Evolutionary conservation across 2,113 vertebrate species (phyloP), one percentile per base, ranked within the genome.

Genomic region (Scortum barcoo): DNA sequence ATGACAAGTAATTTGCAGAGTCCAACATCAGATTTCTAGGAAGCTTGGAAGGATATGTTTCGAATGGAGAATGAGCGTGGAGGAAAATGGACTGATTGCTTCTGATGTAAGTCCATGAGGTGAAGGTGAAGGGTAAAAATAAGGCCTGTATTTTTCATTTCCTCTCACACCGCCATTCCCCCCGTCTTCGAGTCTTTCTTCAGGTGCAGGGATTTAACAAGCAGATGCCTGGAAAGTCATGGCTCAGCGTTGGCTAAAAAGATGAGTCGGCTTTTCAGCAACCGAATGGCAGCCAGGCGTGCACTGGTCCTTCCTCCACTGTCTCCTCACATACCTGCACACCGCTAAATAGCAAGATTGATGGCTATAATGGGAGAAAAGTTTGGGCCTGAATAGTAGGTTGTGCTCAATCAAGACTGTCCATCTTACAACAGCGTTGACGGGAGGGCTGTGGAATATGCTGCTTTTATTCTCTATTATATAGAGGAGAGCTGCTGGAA

Each of bases 1-100:
- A 91, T 92, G 85, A 88, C 84, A 79, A 85, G 86, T 87, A 76
- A 90, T 88, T 93, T 92, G 72, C 69, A 74, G 70, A 70, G 83
- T 81, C 87, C 86, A 76, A 88, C 87, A 85, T 90, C 70, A 86
- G 87, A 91, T 89, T 68, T 75, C 63, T 78, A 58, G 20, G 20
- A 88, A 40, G 44, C 61, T 76, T 74, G 36, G 50, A 78, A 38
- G 46, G 48, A 69, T 70, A 71, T 75, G 70, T 81, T 86, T 70
- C 48, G n/a, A 76, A 88, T 75, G 72, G 72, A 70, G 30, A 72
- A 76, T 60, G 30, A 70, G 71, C 22, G 72, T 65, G 24, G 36
- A 50, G 80, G 61, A 40, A 76, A 80, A 58, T 30, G 22, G 62
- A 57, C 57, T 73, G 38, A 80, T 57, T 81, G 13, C 42, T 70